Base-by-base conservation (phyloP, 2,888 invertebrate genomes). In the Notocelia uddmanniana region DNA sequence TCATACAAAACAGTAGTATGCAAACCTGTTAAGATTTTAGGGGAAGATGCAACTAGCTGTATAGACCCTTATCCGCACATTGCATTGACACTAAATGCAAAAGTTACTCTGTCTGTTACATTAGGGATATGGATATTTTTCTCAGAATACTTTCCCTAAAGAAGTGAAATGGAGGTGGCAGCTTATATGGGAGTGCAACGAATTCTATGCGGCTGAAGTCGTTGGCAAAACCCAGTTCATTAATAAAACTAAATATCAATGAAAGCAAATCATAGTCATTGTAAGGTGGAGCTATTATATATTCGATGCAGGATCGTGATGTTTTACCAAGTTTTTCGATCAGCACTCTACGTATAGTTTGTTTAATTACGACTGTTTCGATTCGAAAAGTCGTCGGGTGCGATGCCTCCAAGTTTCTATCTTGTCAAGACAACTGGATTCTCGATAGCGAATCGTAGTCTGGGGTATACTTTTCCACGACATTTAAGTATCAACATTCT, bases 401-500 rank as follows among this genome's bases (percentile, higher is more conserved):
- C 26, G 26, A n/a, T n/a, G n/a, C n/a, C n/a, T n/a, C n/a, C n/a
- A n/a, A n/a, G n/a, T n/a, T n/a, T n/a, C n/a, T 37, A 37, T 37
- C 37, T 11, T 37, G 37, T 13, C 2, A 1, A 37, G 37, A 13
- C 11, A 13, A 9, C 37, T 59, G 21, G 15, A 45, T 41, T 23
- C 6, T 3, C 18, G 41, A 37, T 54, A 41, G 37, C 41, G 6
- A 23, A 37, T 37, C n/a, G n/a, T 26, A 3, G 41, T 41, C 55
- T 23, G 23, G 45, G 23, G 23, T 45, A 50, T 3, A 48, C 6
- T 45, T 69, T 69, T 69, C 26, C 31, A 34, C 34, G 15, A 62
- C 19, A 59, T 45, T 59, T 59, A 26, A 26, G 5, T 26, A 69
- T 63, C 69, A 55, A 52, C 21, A 45, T 26, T 63, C 52, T 58